Evolutionary conservation across 1,140 invertebrate genomes (phyloP), one percentile per base, ranked within the genome.

Genomic region (Paramacrobiotus metropolitanus): DNA sequence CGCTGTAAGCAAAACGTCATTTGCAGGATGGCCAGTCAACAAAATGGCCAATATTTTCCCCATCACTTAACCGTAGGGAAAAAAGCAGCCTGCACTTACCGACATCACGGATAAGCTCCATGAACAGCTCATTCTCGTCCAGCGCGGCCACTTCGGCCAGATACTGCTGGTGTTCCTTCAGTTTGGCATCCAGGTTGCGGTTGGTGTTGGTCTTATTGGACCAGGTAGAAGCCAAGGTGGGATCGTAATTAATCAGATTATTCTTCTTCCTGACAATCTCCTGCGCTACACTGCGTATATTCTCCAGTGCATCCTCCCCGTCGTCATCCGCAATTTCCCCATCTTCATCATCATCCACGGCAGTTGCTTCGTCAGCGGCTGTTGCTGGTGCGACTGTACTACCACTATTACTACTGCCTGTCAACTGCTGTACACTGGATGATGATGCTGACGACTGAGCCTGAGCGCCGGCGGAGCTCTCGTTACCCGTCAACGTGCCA

Each of bases 91-190:
- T n/a, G 15, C 24, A 24, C 48, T 55, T 28, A 55, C 48, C 84
- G 59, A 93, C 86, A 70, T 93, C 87, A 48, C 85, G 80, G 67
- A 92, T 90, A 61, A 92, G 77, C 73, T 92, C 86, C 85, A 92
- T 89, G 70, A 90, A 88, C 21, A 89, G 77, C 65, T 71, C 67
- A 0, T 68, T 64, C 61, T 70, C 69, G 21, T 66, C 60, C 21
- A 69, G 59, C 28, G 61, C 62, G 21, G 44, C 60, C n/a, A 67
- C 48, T 28, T 55, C 48, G 15, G 15, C 15, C 48, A 55, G 48
- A 24, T 55, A 55, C 4, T 15, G 9, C 15, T 24, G 48, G 24
- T 55, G 48, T 55, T 55, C 15, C 15, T 15, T 20, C 4, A 55
- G 48, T 28, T 15, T 24, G 15, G 48, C 48, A 55, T 55, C 48